phyloP scores from a whole-genome alignment of 2,113 vertebrate species.

The Mustela nigripes region DNA sequence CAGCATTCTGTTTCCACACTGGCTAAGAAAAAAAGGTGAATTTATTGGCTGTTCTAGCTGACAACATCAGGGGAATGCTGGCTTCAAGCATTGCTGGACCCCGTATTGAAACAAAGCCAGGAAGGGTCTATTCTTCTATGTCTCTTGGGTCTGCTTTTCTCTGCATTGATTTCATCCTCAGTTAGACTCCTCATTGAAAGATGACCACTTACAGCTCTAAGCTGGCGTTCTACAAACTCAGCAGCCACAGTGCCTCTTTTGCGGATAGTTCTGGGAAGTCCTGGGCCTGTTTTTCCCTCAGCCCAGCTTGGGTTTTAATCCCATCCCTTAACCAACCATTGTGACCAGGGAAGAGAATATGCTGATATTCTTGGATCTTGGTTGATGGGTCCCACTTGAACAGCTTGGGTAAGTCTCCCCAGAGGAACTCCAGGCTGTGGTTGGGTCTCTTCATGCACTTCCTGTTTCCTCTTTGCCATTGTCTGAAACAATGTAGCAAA shows the following conservation, averaged over 20 bases:
- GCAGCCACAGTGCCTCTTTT: not conserved
- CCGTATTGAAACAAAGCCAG: not conserved
- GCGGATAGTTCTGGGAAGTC: not conserved
- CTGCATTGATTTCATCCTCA: not conserved
- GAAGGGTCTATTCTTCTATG: not conserved
- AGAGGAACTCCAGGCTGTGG: not conserved
- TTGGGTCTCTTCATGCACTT: not conserved
- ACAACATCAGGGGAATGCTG: not conserved
- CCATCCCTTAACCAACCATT: not conserved
- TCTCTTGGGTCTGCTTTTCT: not conserved
- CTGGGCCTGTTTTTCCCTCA: not conserved
- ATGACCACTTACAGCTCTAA: not conserved
- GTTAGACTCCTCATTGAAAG: not conserved
- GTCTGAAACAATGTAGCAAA: not conserved
- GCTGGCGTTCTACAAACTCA: not conserved
- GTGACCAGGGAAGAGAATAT: not conserved
- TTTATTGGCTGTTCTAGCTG: not conserved
- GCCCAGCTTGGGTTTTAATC: not conserved
- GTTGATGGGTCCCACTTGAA: not conserved
- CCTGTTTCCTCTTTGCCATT: not conserved
- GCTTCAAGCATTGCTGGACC: not conserved
- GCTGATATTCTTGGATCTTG: not conserved
- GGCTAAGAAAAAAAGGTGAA: not conserved
- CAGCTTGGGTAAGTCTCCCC: not conserved
- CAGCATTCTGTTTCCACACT: not conserved